Base-by-base conservation (phyloP, 2,888 invertebrate species). In the Lithophane socia region DNA sequence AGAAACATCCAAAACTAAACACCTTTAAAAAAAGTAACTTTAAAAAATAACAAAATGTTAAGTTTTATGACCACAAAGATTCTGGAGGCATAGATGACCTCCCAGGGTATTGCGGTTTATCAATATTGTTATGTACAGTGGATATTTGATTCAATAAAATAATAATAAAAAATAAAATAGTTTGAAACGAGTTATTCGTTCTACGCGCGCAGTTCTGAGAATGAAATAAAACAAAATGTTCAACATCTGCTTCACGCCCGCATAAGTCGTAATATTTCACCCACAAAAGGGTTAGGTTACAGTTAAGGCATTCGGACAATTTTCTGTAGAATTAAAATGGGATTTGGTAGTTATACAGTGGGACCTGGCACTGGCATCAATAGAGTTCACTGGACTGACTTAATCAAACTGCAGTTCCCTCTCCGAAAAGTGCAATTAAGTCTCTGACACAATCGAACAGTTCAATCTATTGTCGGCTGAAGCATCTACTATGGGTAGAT, bases 211-310 rank as follows among this genome's bases (percentile, higher is more conserved):
- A 71, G 16, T 61, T 66, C 56, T 77, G 56, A 54, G 37, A 78
- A 42, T 73, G 44, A 79, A 79, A 81, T 81, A 74, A 73, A 82
- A 74, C 49, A 69, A 69, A 79, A 80, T 75, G 60, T 80, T 66
- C 75, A 52, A 70, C 80, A 83, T 83, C 54, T 84, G 80, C 42
- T 78, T 77, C 77, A 58, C n/a, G 52, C 84, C 61, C 69, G 80
- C 60, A 63, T 58, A 18, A 73, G 66, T 69, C 74, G 56, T 82
- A 82, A 83, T 79, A 74, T 83, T 81, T 79, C 56, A 79, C 64
- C 74, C 68, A 66, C 71, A 66, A 70, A 80, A 80, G 74, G 74
- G 79, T 83, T 61, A 67, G 80, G 79, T 83, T 61, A 67, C 74
- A 56, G 44, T 56, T 69, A 73, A 82, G 60, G 60, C 60, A 69